Conservation (phyloP, 2,797 vertebrate genomes). For the Takifugu rubripes region DNA sequence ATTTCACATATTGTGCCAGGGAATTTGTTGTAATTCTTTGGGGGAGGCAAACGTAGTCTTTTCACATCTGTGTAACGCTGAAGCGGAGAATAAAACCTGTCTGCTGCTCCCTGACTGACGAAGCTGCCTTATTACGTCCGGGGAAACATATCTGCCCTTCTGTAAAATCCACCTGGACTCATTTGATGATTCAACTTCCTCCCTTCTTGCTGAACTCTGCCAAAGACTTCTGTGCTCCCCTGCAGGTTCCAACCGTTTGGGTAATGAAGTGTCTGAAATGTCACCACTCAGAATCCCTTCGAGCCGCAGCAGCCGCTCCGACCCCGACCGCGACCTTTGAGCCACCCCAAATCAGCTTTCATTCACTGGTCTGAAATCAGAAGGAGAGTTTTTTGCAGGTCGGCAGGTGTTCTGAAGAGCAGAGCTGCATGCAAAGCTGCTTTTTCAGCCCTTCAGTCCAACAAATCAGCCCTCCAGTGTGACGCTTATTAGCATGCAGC, state of each 20-base stretch:
- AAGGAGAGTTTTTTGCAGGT: constrained; percentile 32
- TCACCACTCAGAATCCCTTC: constrained; percentile 56
- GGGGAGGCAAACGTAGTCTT: neutral
- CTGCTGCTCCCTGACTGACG: neutral
- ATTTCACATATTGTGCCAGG: neutral
- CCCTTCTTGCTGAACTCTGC: constrained; percentile 26
- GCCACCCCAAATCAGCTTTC: constrained; percentile 64
- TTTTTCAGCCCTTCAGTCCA: constrained; percentile 33
- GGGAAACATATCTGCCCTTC: constrained; percentile 13
- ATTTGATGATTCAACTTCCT: constrained; percentile 28
- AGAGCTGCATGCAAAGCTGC: constrained; percentile 50
- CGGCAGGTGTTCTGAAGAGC: constrained; percentile 42
- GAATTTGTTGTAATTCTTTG: neutral
- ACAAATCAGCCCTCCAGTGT: constrained; percentile 46
- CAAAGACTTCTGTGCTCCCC: constrained; percentile 26
- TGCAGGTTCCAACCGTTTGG: constrained; percentile 38
- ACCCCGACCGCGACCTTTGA: constrained; percentile 36
- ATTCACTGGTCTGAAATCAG: constrained; percentile 60
- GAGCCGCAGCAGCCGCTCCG: constrained; percentile 39
- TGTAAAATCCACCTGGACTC: constrained; percentile 8
- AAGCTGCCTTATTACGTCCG: constrained; percentile 19
- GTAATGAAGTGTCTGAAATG: constrained; percentile 57
- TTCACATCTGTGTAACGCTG: neutral
- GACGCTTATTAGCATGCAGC: constrained; percentile 45
- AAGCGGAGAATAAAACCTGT: constrained; percentile 10